These are phyloP conservation scores for Myathropa florea DNA, from an alignment of 2,888 invertebrate species.

Conservation along the genomic window DNA sequence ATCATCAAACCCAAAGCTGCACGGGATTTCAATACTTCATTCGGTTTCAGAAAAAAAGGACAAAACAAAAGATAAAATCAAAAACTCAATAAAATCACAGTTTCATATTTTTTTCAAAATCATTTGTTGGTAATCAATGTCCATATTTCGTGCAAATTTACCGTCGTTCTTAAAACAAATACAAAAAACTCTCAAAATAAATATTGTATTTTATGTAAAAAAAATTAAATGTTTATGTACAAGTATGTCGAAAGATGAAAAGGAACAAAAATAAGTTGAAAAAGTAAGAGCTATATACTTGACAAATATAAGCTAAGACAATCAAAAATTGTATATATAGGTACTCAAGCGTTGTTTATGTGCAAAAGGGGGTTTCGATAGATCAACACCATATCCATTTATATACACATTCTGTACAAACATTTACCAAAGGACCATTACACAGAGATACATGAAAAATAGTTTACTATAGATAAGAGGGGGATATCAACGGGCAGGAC, in stretches of 20 bases:
- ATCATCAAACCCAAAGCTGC: constrained; percentile 23
- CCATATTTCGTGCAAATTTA: constrained; percentile 54
- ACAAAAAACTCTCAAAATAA: neutral
- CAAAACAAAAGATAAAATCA: neutral
- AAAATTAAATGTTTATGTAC: neutral
- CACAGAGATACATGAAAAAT: constrained; percentile 52
- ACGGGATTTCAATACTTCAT: constrained; percentile 30
- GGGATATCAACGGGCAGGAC: constrained; percentile 66
- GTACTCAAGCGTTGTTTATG: constrained; percentile 47
- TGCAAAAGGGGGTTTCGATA: constrained; percentile 53
- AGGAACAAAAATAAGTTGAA: neutral
- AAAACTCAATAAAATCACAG: constrained; percentile 1
- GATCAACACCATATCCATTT: constrained; percentile 57
- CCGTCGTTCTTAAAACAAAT: constrained; percentile 12
- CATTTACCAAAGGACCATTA: constrained; percentile 64
- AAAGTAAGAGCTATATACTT: constrained; percentile 25
- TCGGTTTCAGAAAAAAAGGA: constrained; percentile 23
- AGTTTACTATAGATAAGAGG: constrained; percentile 23
- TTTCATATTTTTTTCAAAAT: constrained; percentile 17
- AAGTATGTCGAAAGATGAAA: neutral
- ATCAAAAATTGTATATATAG: constrained; percentile 22
- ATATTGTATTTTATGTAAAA: neutral
- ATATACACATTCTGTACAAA: constrained; percentile 64
- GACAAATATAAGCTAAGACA: constrained; percentile 38
- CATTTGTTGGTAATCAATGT: constrained; percentile 35